A percentile compares a stretch with the other conserved stretches of the same genome.
phyloP scores from a whole-genome alignment of 2,888 invertebrate genomes.

The Caenorhabditis sp. region DNA sequence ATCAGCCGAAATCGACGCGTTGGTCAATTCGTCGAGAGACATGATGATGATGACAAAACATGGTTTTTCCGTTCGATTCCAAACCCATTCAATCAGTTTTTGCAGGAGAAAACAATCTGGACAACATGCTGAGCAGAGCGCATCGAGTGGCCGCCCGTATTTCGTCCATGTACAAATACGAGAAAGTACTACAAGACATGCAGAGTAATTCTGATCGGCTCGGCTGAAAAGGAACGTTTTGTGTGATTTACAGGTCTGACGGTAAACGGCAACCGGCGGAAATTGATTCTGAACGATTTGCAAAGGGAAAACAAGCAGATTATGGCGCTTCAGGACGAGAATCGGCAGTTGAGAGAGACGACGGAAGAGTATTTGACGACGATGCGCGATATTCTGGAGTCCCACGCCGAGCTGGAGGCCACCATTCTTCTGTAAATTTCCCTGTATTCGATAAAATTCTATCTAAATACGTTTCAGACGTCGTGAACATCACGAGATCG shows the following conservation, averaged over 20 bases:
- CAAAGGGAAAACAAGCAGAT: slow-evolving; percentile 61
- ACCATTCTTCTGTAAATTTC: slow-evolving; percentile 29
- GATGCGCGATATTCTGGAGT: slow-evolving; percentile 41
- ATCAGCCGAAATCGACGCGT: slow-evolving; percentile 17
- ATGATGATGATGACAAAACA: slow-evolving; percentile 28
- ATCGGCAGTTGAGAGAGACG: slow-evolving; percentile 48
- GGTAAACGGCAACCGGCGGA: slow-evolving; percentile 54
- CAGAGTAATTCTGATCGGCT: slow-evolving; percentile 3
- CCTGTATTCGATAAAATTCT: not conserved
- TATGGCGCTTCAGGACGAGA: slow-evolving; percentile 55
- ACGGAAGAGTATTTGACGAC: slow-evolving; percentile 43
- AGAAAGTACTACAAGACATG: slow-evolving; percentile 27
- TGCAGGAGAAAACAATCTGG: slow-evolving; percentile 51
- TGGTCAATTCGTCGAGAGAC: slow-evolving; percentile 10
- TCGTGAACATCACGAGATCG: slow-evolving; percentile 8
- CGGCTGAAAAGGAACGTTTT: too few relatives aligned
- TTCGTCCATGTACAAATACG: slow-evolving; percentile 47
- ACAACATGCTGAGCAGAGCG: slow-evolving; percentile 51
- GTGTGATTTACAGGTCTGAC: slow-evolving; percentile 29
- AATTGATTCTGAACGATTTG: slow-evolving; percentile 53
- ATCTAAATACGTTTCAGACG: slow-evolving; percentile 10
- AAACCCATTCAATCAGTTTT: too few relatives aligned
- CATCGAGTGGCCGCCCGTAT: slow-evolving; percentile 38
- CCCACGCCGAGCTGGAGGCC: slow-evolving; percentile 36
- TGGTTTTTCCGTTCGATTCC: too few relatives aligned